A percentile compares a stretch with the other conserved stretches of the same genome.
Conservation (phyloP, 1,140 invertebrate genomes). For the Diabrotica virgifera region DNA sequence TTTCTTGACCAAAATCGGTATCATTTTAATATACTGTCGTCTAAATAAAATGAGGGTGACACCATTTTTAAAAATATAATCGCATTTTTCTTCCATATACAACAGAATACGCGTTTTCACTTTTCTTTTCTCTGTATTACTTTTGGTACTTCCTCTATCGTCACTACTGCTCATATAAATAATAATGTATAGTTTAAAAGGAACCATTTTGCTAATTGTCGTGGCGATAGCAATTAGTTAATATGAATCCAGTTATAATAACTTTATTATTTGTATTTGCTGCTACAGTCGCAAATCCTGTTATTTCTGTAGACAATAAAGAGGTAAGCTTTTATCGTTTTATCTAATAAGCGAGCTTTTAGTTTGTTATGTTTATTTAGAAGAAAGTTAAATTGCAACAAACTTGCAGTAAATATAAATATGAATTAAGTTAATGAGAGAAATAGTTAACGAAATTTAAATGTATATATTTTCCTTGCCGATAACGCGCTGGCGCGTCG, state of each 20-base stretch:
- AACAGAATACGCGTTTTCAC: neutral
- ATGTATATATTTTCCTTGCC: no score
- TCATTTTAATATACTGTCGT: no score
- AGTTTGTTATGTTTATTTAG: no score
- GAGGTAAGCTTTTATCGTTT: neutral
- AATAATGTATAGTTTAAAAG: neutral
- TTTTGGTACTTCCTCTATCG: neutral
- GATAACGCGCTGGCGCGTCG: no score
- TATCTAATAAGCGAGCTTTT: no score
- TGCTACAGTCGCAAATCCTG: neutral
- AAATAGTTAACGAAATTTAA: no score
- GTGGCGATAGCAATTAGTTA: neutral
- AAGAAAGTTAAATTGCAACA: no score
- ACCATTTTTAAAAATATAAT: neutral
- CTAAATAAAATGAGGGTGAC: neutral
- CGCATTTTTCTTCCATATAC: conserved; percentile 1
- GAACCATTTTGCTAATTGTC: neutral
- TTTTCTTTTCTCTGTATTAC: neutral
- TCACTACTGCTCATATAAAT: neutral
- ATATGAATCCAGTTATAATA: neutral
- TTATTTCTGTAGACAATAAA: neutral
- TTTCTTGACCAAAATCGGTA: no score
- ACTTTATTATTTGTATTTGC: neutral
- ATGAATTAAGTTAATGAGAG: no score
- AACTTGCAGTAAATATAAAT: no score